Evolutionary conservation across 2,888 invertebrate genomes (phyloP).

Genomic region (Ptycholaimellus sp.): DNA sequence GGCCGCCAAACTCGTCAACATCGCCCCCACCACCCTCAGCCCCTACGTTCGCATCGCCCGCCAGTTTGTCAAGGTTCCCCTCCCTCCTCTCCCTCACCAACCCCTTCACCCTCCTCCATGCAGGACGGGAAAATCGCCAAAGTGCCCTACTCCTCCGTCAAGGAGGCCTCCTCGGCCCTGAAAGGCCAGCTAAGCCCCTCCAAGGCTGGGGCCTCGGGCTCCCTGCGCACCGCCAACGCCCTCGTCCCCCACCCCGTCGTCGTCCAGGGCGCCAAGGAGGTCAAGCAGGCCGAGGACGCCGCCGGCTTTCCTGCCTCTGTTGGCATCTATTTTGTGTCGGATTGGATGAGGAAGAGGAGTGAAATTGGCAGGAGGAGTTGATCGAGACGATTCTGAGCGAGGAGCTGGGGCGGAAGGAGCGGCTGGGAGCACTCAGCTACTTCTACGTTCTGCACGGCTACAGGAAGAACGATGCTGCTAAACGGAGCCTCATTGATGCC

Average conservation of each 20-base stretch:
- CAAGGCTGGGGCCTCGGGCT: too few relatives aligned
- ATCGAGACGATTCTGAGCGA: not conserved
- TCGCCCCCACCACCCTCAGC: constrained; percentile 6
- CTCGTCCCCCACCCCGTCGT: not conserved
- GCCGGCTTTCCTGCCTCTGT: too few relatives aligned
- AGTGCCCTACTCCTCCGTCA: too few relatives aligned
- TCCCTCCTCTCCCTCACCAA: not conserved
- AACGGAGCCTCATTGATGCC: too few relatives aligned
- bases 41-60: constrained; percentile 6
- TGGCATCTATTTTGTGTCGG: too few relatives aligned
- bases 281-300: too few relatives aligned
- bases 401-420: not conserved
- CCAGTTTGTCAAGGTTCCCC: constrained; percentile 2
- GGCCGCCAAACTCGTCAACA: not conserved
- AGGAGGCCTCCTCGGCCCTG: too few relatives aligned
- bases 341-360: too few relatives aligned
- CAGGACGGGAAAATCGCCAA: not conserved
- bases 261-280: not conserved
- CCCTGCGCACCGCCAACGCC: not conserved
- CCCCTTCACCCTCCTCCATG: not conserved
- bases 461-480: too few relatives aligned
- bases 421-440: not conserved
- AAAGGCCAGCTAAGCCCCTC: too few relatives aligned
- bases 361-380: too few relatives aligned
- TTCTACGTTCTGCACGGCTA: too few relatives aligned